Evolutionary conservation across 2,888 invertebrate genomes (phyloP).

Genomic region (Tortrix viridana): DNA sequence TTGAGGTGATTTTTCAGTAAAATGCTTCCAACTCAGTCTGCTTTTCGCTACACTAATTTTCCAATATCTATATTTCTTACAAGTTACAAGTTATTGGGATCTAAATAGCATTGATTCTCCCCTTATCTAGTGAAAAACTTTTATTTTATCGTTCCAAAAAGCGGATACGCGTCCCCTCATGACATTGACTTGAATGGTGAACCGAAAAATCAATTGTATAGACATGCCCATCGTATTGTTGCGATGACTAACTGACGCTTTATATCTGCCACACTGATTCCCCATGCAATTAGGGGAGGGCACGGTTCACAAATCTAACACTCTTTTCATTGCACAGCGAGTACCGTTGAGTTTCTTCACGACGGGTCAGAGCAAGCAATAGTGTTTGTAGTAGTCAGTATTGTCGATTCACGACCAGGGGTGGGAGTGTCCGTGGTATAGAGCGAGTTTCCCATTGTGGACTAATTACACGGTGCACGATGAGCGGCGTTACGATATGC

Average conservation of each 20-base stretch:
- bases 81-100: too few species aligned
- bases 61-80: too few species aligned
- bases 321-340: conserved; percentile 44
- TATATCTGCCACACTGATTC: conserved; percentile 57
- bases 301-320: conserved; percentile 16
- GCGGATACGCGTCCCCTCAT: conserved; percentile 50
- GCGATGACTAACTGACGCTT: conserved; percentile 58
- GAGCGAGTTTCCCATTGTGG: conserved; percentile 61
- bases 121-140: conserved; percentile 8
- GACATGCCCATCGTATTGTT: conserved; percentile 65
- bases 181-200: conserved; percentile 55
- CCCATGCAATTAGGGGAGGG: conserved; percentile 53
- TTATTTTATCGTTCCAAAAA: conserved; percentile 35
- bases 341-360: neutral
- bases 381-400: conserved; percentile 27
- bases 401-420: conserved; percentile 26
- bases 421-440: conserved; percentile 50
- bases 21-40: too few species aligned
- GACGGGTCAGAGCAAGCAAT: conserved; percentile 40
- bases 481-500: conserved; percentile 69
- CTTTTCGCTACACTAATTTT: too few species aligned
- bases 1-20: too few species aligned
- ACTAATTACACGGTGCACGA: conserved; percentile 73
- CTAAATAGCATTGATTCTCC: too few species aligned
- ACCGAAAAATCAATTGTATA: conserved; percentile 68